A percentile compares a stretch with the other conserved stretches of the same genome.
These are phyloP conservation scores for Corythornis madagascariensis DNA, from an alignment of 2,113 vertebrate species.

Conservation along the genomic window DNA sequence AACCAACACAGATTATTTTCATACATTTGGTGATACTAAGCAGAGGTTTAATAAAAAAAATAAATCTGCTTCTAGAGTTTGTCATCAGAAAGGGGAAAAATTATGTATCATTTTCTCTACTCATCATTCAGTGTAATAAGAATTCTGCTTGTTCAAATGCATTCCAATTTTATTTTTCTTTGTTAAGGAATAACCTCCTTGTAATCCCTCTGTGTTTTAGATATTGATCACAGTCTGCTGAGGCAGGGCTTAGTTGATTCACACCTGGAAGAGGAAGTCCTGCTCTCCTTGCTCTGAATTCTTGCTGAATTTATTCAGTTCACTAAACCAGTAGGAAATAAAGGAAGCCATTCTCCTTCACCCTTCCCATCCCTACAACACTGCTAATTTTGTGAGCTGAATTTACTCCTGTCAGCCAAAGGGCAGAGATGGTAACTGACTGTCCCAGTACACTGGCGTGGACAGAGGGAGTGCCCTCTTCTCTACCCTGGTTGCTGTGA, in stretches of 20 bases:
- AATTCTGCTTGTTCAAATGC: neutral
- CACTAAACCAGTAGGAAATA: neutral
- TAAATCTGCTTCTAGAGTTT: neutral
- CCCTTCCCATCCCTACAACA: neutral
- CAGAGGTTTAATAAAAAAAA: neutral
- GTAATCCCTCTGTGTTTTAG: neutral
- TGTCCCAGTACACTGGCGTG: neutral
- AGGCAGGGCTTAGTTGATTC: neutral
- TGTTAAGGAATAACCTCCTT: neutral
- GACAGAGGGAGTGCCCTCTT: neutral
- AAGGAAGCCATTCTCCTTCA: neutral
- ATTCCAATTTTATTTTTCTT: neutral
- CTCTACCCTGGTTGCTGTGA: rapidly evolving
- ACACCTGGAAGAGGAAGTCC: neutral
- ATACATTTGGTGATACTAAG: neutral
- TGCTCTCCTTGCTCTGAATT: neutral
- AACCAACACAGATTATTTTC: neutral
- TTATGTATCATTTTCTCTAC: neutral
- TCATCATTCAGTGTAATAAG: neutral
- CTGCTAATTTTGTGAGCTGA: neutral
- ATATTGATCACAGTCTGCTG: neutral
- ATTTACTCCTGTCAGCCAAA: neutral
- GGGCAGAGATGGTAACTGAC: neutral
- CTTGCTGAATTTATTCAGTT: neutral
- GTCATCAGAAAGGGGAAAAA: neutral